Percentiles rank a stretch among this genome's conserved stretches.
These are phyloP conservation scores for Automeris io DNA, from an alignment of 2,888 invertebrate species.

Conservation along the genomic window DNA sequence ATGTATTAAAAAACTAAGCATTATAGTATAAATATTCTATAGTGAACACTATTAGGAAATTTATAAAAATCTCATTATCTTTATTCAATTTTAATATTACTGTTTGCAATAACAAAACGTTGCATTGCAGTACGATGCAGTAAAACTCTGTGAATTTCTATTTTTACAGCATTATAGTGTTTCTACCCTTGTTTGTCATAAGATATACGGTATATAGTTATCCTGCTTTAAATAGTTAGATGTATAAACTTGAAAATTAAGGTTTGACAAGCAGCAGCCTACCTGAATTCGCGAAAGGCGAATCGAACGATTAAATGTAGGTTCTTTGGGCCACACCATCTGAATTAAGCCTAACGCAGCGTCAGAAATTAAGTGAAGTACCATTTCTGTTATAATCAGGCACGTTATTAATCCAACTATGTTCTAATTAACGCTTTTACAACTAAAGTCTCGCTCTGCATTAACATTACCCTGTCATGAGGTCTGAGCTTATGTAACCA, in stretches of 20 bases:
- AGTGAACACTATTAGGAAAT: too few relatives aligned
- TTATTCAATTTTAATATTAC: too few relatives aligned
- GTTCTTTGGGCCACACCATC: slow-evolving; percentile 50
- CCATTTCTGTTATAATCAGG: slow-evolving; percentile 39
- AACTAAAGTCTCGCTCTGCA: slow-evolving; percentile 33
- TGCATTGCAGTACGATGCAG: slow-evolving; percentile 6
- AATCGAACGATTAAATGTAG: slow-evolving; percentile 65
- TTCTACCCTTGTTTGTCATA: neutral
- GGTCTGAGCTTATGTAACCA: slow-evolving; percentile 67
- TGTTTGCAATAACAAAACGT: slow-evolving; percentile 20
- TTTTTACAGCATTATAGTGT: slow-evolving; percentile 8
- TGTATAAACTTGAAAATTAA: neutral
- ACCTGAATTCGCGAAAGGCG: slow-evolving; percentile 36
- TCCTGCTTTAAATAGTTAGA: neutral
- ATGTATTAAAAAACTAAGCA: too few relatives aligned
- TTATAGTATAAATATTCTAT: too few relatives aligned
- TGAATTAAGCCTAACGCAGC: slow-evolving; percentile 44
- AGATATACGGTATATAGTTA: neutral
- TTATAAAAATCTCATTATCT: too few relatives aligned
- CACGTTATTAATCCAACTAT: slow-evolving; percentile 40
- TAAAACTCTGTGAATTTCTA: slow-evolving; percentile 11
- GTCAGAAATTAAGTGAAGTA: slow-evolving; percentile 65
- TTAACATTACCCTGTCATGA: slow-evolving; percentile 58
- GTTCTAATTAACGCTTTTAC: slow-evolving; percentile 52
- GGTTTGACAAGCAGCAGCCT: slow-evolving; percentile 40